A percentile compares a stretch with the other conserved stretches of the same genome.
Evolutionary conservation across 2,888 invertebrate genomes (phyloP).

Genomic region (Eulithis testata): DNA sequence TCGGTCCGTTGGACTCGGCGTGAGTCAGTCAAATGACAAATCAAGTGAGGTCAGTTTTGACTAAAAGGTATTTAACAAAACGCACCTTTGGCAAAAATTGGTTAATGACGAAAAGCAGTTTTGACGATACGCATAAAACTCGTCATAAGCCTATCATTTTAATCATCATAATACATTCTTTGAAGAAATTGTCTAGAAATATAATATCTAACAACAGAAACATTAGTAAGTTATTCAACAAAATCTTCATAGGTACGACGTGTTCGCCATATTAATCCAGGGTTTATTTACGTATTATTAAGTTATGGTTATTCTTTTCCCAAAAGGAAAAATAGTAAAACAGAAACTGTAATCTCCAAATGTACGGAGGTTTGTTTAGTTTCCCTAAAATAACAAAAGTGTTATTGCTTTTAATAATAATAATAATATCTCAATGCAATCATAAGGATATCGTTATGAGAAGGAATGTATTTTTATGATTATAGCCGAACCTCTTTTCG

Average conservation of each 20-base stretch:
- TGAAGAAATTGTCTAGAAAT: neutral
- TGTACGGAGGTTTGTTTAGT: constrained; percentile 27
- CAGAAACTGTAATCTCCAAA: constrained; percentile 18
- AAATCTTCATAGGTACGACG: constrained; percentile 25
- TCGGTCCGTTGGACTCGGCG: constrained; percentile 12
- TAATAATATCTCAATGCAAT: constrained; percentile 21
- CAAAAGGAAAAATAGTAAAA: constrained; percentile 25
- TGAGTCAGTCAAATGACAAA: constrained; percentile 17
- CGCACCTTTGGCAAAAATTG: too few species aligned
- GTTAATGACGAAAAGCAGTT: too few species aligned
- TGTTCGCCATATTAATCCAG: constrained; percentile 44
- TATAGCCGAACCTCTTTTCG: constrained; percentile 11
- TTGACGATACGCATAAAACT: too few species aligned
- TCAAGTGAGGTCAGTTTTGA: too few species aligned
- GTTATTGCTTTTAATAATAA: constrained; percentile 27
- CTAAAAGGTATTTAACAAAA: too few species aligned
- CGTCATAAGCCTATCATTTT: too few species aligned
- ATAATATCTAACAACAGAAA: neutral
- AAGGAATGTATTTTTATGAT: constrained; percentile 8
- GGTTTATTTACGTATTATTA: constrained; percentile 37
- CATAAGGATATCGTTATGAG: constrained; percentile 6
- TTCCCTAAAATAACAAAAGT: constrained; percentile 27
- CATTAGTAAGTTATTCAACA: constrained; percentile 8
- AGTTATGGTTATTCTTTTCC: constrained; percentile 7
- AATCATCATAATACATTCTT: constrained; percentile 23